Evolutionary conservation across 2,888 invertebrate species (phyloP).

Genomic region (Aelia acuminata): DNA sequence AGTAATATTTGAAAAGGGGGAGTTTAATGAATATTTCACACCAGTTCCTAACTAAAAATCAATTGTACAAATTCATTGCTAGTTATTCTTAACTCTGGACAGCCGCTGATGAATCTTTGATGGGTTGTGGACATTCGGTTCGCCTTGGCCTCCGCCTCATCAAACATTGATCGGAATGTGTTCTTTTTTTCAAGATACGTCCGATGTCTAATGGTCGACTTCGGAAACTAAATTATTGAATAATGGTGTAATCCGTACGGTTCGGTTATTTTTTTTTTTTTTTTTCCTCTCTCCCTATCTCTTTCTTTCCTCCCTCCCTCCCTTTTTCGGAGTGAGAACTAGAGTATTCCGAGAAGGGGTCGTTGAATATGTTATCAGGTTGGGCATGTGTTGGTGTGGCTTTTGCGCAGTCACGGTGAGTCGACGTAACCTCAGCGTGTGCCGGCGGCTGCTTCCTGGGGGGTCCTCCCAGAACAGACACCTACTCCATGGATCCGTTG

Average conservation of each 20-base stretch:
- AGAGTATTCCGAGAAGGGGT: neutral
- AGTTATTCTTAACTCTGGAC: slow-evolving; percentile 58
- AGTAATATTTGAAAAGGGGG: slow-evolving; percentile 41
- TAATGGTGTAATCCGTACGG: neutral
- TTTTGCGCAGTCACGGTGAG: slow-evolving; percentile 24
- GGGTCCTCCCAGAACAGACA: neutral
- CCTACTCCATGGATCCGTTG: neutral
- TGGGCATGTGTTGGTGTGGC: neutral
- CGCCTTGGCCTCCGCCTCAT: slow-evolving; percentile 1
- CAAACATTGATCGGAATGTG: slow-evolving; percentile 27
- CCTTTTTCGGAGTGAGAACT: neutral
- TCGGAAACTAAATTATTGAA: slow-evolving; percentile 26
- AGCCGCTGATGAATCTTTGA: slow-evolving; percentile 23
- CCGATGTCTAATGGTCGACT: neutral
- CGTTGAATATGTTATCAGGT: slow-evolving; percentile 46
- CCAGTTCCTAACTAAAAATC: slow-evolving; percentile 60
- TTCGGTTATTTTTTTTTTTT: neutral
- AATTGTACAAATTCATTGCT: slow-evolving; percentile 59
- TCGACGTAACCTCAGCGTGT: neutral
- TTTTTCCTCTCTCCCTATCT: too few species aligned
- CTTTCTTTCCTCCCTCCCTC: too few species aligned
- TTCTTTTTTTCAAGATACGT: slow-evolving; percentile 46
- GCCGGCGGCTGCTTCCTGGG: neutral
- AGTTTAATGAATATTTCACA: slow-evolving; percentile 56
- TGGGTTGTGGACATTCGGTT: slow-evolving; percentile 49